These are phyloP conservation scores for Mycetomoellerius zeteki DNA, from an alignment of 1,140 invertebrate species.

Conservation along the genomic window DNA sequence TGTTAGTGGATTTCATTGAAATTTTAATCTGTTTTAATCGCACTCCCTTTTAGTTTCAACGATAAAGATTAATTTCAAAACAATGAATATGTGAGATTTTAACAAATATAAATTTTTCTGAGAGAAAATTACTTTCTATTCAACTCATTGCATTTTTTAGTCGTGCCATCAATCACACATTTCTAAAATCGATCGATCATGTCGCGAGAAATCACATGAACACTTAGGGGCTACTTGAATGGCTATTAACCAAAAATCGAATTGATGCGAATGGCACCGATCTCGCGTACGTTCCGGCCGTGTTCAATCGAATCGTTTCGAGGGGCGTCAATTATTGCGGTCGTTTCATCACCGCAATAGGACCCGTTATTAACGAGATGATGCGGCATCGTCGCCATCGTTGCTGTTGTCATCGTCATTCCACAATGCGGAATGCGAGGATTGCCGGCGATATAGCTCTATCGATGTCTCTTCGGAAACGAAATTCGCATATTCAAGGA, in stretches of 20 bases:
- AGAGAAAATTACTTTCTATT: not conserved
- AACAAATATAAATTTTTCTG: not conserved
- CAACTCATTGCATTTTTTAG: not conserved
- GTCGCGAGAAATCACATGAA: conserved; percentile 23
- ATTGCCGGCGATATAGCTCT: not conserved
- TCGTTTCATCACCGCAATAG: conserved; percentile 23
- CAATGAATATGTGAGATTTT: not conserved
- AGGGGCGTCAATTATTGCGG: conserved; percentile 45
- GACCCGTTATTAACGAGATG: conserved; percentile 38
- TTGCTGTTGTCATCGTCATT: conserved; percentile 19
- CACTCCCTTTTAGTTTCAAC: not conserved
- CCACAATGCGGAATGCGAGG: conserved; percentile 22
- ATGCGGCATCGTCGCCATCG: not conserved
- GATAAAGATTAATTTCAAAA: not conserved
- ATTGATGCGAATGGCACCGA: conserved; percentile 16
- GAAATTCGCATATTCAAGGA: conserved; percentile 31
- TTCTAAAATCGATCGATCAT: not conserved
- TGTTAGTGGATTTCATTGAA: not conserved
- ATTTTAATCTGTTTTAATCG: not conserved
- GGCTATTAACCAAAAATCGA: conserved; percentile 27
- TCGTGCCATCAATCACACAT: not conserved
- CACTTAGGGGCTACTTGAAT: not conserved
- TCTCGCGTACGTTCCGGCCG: not conserved
- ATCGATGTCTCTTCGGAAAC: not conserved
- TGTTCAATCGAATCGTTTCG: conserved; percentile 26